Conservation (phyloP, 2,888 invertebrate species). For the Lithophane leautieri region DNA sequence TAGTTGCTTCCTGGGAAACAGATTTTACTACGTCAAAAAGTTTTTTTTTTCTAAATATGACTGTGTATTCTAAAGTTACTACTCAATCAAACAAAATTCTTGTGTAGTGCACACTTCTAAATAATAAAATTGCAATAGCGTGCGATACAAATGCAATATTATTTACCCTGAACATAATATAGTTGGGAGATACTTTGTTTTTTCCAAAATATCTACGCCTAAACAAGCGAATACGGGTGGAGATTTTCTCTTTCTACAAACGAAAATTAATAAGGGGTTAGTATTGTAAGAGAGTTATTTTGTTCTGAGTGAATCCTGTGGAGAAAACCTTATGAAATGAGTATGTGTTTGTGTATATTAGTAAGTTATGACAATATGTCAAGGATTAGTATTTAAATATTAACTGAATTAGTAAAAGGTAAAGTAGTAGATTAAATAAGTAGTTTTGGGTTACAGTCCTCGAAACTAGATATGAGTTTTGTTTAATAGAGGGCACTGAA, state of each 20-base stretch:
- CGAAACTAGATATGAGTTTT: conserved; percentile 14
- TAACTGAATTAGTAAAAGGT: conserved; percentile 31
- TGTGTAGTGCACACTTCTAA: conserved; percentile 64
- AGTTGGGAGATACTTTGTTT: conserved; percentile 87
- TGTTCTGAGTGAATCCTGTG: conserved; percentile 46
- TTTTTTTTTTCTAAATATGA: neutral
- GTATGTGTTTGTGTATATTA: conserved; percentile 11
- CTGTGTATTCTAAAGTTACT: conserved; percentile 8
- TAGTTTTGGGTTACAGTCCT: neutral
- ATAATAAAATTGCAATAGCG: conserved; percentile 70
- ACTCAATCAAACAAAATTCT: conserved; percentile 29
- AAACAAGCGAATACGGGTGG: conserved; percentile 88
- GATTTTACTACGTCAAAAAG: neutral
- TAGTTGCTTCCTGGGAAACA: conserved; percentile 3
- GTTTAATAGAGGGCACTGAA: neutral
- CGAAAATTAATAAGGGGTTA: conserved; percentile 78
- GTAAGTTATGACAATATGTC: conserved; percentile 13
- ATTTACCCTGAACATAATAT: conserved; percentile 86
- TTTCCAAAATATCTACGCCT: conserved; percentile 89
- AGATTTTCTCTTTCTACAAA: conserved; percentile 88
- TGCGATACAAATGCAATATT: conserved; percentile 77
- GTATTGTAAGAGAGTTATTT: conserved; percentile 62
- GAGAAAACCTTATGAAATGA: conserved; percentile 21
- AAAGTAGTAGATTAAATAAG: conserved; percentile 23
- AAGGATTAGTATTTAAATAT: conserved; percentile 29